phyloP scores from a whole-genome alignment of 1,140 invertebrate species.

The Diuraphis noxia region DNA sequence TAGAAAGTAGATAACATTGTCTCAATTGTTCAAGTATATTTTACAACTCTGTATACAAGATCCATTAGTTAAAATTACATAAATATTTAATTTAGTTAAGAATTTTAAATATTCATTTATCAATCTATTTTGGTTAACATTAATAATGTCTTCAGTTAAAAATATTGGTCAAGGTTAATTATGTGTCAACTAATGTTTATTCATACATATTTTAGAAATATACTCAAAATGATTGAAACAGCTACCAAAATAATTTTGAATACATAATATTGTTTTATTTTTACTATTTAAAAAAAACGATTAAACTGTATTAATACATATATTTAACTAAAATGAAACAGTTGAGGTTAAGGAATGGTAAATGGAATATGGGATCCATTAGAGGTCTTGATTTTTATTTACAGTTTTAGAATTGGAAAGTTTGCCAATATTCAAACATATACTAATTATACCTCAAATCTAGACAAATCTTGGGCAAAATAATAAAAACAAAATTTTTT shows the following conservation, averaged over 20 bases:
- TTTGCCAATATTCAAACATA: not conserved
- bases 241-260: not conserved
- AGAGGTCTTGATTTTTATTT: not conserved
- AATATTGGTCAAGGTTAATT: slow-evolving; percentile 11
- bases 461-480: not conserved
- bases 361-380: not conserved
- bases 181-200: not conserved
- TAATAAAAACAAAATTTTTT: not conserved
- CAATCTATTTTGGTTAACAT: not conserved
- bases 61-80: not conserved
- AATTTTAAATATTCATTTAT: not conserved
- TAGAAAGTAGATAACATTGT: not conserved
- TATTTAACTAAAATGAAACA: not conserved
- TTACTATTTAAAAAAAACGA: not conserved
- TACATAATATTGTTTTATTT: not conserved
- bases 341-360: not conserved
- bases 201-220: not conserved
- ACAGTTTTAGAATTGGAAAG: not conserved
- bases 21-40: not conserved
- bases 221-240: not conserved
- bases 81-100: not conserved
- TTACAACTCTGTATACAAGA: not conserved
- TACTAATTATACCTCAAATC: not conserved
- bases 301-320: not conserved
- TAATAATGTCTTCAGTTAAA: not conserved